phyloP scores from a whole-genome alignment of 2,797 vertebrate genomes.

The Argyrosomus regius region DNA sequence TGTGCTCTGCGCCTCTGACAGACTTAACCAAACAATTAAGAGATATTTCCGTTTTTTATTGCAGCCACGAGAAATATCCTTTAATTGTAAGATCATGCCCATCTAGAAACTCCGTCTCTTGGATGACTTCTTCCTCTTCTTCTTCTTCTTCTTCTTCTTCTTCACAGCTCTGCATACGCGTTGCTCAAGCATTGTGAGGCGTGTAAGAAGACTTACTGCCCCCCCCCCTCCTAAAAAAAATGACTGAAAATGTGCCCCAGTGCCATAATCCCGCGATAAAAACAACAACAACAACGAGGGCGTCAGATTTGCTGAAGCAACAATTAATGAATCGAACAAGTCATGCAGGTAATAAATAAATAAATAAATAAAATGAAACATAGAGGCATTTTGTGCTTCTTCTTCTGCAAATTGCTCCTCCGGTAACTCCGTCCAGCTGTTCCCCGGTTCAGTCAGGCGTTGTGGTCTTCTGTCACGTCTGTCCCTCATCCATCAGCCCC shows the following conservation, averaged over 20 bases:
- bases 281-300: not conserved
- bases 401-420: constrained; percentile 18
- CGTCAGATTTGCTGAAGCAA: constrained; percentile 17
- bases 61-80: constrained; percentile 88
- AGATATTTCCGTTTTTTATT: constrained; percentile 84
- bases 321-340: constrained; percentile 24
- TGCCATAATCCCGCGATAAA: constrained; percentile 15
- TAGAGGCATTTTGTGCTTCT: constrained; percentile 1
- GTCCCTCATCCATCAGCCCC: constrained; percentile 68
- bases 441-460: constrained; percentile 38
- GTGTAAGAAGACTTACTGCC: constrained; percentile 16
- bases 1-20: constrained; percentile 70
- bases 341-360: not conserved
- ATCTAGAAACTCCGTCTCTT: constrained; percentile 60
- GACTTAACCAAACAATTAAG: constrained; percentile 88
- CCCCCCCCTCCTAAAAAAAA: not conserved
- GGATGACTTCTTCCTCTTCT: constrained; percentile 15
- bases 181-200: constrained; percentile 18
- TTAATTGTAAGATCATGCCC: constrained; percentile 88
- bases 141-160: constrained; percentile 29
- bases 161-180: constrained; percentile 6
- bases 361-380: not conserved
- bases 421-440: constrained; percentile 40
- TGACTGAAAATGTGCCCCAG: not conserved
- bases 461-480: constrained; percentile 54